These are phyloP conservation scores for Nomada fabriciana DNA, from an alignment of 2,888 invertebrate species.

Conservation along the genomic window DNA sequence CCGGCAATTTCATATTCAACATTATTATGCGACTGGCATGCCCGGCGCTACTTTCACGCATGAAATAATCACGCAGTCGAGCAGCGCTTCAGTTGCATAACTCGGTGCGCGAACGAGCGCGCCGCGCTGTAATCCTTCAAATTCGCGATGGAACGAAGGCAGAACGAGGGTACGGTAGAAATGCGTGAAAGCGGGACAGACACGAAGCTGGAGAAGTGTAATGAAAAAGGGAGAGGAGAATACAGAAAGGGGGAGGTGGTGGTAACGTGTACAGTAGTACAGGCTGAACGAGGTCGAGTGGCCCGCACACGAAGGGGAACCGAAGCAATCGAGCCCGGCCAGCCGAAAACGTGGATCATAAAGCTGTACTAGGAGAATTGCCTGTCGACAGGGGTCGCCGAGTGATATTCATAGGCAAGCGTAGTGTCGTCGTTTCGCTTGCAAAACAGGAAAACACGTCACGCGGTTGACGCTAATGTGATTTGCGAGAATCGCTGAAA, in stretches of 20 bases:
- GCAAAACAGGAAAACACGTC: slow-evolving; percentile 77
- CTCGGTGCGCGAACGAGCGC: slow-evolving; percentile 27
- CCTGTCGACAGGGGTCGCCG: slow-evolving; percentile 10
- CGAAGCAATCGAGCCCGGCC: slow-evolving; percentile 53
- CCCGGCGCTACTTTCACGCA: slow-evolving; percentile 67
- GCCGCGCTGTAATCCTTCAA: slow-evolving; percentile 51
- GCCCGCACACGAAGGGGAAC: slow-evolving; percentile 45
- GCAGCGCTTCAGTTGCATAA: slow-evolving; percentile 60
- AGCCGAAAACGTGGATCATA: slow-evolving; percentile 62
- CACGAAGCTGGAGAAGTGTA: background rate
- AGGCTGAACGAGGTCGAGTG: slow-evolving; percentile 58
- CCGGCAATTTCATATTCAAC: slow-evolving; percentile 56
- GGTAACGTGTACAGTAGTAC: slow-evolving; percentile 2
- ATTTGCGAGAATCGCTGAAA: slow-evolving; percentile 68
- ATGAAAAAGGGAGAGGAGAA: background rate
- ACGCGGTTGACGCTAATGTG: slow-evolving; percentile 73
- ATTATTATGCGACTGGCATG: slow-evolving; percentile 62
- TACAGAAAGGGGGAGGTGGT: background rate
- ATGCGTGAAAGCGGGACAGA: background rate
- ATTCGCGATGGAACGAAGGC: slow-evolving; percentile 32
- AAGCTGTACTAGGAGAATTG: slow-evolving; percentile 36
- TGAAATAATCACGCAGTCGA: slow-evolving; percentile 64
- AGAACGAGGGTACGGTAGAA: background rate
- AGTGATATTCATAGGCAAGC: slow-evolving; percentile 42
- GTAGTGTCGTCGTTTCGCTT: slow-evolving; percentile 56